Base-by-base conservation (phyloP, 2,888 invertebrate species). In the Philopedon plagiatum region DNA sequence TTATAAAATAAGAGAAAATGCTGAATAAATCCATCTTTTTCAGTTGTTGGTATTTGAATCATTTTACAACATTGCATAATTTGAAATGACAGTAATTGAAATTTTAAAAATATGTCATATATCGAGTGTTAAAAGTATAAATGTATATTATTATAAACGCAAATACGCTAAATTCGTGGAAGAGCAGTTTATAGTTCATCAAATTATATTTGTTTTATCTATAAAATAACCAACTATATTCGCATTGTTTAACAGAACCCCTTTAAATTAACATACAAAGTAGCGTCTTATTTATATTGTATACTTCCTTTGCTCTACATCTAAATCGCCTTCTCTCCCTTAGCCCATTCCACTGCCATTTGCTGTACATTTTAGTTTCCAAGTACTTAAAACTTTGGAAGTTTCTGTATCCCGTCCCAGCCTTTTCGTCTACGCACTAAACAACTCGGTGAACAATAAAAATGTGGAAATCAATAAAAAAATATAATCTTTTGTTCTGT, bases 311-410 rank as follows among this genome's bases (percentile, higher is more conserved):
- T 2, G 5, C 21, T 37, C 7, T 39, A 21, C 21, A 8, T 21
- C 21, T 41, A 26, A 58, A 41, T 23, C 41, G 41, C 41, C 2
- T 26, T 41, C 41, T 58, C 23, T 26, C 8, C 41, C 13, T 58
- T 19, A 57, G 19, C 57, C 57, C 15, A 57, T 34, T 39, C 15
- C 15, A 41, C 26, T 23, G 8, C 41, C 41, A 39, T 58, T 58
- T 58, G 26, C 58, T 41, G 58, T 58, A 58, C 58, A 58, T 58
- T 58, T 58, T 26, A 41, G 58, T 58, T 58, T 41, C 41, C n/a
- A 58, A 58, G 58, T 41, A 8, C 58, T 58, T 58, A 58, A 23
- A 58, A 58, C 41, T 58, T 58, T 15, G 23, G 15, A 58, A 58
- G 41, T 39, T 58, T 39, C 41, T 23, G 26, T 39, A 26, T 15